phyloP scores from a whole-genome alignment of 2,113 vertebrate genomes.

The Catharus bicknelli region DNA sequence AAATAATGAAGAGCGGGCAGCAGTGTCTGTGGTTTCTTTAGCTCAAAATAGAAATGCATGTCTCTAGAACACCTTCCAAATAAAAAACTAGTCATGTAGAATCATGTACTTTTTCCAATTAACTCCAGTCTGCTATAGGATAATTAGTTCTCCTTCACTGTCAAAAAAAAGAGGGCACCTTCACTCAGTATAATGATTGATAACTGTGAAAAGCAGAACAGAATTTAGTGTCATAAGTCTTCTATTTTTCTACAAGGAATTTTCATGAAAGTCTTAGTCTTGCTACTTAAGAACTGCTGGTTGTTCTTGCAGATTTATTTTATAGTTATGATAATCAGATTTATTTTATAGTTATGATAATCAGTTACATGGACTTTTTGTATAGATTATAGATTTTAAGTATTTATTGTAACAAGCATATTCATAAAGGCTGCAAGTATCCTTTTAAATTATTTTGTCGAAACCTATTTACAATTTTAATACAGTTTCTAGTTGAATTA shows the following conservation, averaged over 20 bases:
- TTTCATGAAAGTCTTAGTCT: background rate
- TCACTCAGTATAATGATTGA: background rate
- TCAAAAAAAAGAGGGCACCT: background rate
- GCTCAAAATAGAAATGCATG: background rate
- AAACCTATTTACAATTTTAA: background rate
- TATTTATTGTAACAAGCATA: background rate
- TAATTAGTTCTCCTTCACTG: background rate
- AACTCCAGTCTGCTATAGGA: background rate
- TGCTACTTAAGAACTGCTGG: background rate
- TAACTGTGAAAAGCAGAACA: background rate
- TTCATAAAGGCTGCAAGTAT: background rate
- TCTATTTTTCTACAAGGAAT: background rate
- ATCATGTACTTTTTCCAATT: background rate
- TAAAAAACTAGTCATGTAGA: background rate
- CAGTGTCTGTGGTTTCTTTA: background rate
- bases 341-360: background rate
- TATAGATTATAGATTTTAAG: background rate
- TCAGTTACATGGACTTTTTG: background rate
- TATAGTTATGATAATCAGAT: background rate
- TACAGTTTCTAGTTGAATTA: background rate
- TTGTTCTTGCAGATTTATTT: background rate
- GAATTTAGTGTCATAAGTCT: background rate
- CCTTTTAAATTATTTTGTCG: background rate
- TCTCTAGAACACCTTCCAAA: background rate
- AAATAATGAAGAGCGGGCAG: background rate